phyloP scores from a whole-genome alignment of 2,113 vertebrate species.

The Picathartes gymnocephalus region DNA sequence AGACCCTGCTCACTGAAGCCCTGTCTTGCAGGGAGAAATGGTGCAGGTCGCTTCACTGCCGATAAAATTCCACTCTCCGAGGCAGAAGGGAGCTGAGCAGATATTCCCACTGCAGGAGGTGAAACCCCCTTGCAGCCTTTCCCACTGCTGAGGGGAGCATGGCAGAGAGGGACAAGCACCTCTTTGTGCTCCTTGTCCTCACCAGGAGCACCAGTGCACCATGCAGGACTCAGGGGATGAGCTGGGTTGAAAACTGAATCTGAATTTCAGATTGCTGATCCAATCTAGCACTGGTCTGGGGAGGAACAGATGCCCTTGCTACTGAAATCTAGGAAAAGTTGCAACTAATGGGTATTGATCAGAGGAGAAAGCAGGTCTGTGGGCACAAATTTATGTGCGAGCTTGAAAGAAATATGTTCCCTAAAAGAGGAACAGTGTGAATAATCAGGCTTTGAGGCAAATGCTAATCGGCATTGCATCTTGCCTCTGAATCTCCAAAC shows the following conservation, averaged over 20 bases:
- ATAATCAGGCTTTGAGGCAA: conserved; percentile 7
- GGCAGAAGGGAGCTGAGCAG: background rate
- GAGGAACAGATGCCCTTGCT: background rate
- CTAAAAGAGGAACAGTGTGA: conserved; percentile 1
- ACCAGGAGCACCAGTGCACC: background rate
- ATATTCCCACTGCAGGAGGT: background rate
- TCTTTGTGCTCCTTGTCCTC: background rate
- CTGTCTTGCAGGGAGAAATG: background rate
- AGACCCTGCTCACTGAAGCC: background rate
- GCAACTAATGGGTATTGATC: conserved; percentile 23
- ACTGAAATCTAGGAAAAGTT: background rate
- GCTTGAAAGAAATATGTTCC: background rate
- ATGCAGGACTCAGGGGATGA: background rate
- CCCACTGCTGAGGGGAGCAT: background rate
- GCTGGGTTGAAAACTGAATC: background rate
- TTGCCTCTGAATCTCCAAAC: background rate
- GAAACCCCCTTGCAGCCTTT: background rate
- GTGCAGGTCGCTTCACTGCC: rapidly evolving
- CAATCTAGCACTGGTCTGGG: background rate
- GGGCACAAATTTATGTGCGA: background rate
- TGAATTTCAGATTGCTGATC: background rate
- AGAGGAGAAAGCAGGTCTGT: background rate
- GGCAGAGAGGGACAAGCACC: background rate
- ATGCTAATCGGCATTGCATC: background rate
- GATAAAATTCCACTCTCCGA: background rate